A percentile compares a stretch with the other conserved stretches of the same genome.
Conservation (phyloP, 2,888 invertebrate genomes). For the Patella ulyssiponensis region DNA sequence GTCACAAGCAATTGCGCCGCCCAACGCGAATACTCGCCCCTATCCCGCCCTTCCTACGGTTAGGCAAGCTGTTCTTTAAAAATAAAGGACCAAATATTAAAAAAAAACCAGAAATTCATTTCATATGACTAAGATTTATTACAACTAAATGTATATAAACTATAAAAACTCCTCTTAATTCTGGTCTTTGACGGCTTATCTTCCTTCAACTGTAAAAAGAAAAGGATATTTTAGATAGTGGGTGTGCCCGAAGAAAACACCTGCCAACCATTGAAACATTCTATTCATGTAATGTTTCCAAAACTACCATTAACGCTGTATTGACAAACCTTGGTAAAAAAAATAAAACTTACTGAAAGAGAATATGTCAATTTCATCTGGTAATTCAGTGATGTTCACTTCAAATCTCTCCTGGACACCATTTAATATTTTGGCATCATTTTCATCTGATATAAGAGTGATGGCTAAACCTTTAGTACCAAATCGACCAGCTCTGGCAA, state of each 20-base stretch:
- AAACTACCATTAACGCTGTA: too few relatives aligned
- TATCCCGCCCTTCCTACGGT: too few relatives aligned
- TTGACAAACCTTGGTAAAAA: neutral
- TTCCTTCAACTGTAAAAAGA: neutral
- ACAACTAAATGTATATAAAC: neutral
- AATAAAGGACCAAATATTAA: too few relatives aligned
- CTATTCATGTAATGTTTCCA: too few relatives aligned
- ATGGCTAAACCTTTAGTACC: conserved; percentile 98
- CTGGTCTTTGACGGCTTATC: neutral
- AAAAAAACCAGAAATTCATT: too few relatives aligned
- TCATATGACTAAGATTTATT: too few relatives aligned
- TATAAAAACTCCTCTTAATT: too few relatives aligned
- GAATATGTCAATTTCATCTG: conserved; percentile 98
- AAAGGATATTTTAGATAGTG: neutral
- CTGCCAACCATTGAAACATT: too few relatives aligned
- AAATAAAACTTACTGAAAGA: conserved; percentile 82
- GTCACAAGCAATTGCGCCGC: too few relatives aligned
- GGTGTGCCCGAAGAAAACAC: too few relatives aligned
- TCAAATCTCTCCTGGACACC: conserved; percentile 99
- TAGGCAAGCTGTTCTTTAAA: too few relatives aligned
- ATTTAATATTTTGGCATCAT: conserved; percentile 96
- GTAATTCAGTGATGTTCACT: conserved; percentile 97
- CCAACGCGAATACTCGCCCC: too few relatives aligned
- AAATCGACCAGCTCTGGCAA: conserved; percentile 98
- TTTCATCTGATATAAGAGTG: conserved; percentile 98